Conservation (phyloP, 2,113 vertebrate genomes). For the Pholis gunnellus region DNA sequence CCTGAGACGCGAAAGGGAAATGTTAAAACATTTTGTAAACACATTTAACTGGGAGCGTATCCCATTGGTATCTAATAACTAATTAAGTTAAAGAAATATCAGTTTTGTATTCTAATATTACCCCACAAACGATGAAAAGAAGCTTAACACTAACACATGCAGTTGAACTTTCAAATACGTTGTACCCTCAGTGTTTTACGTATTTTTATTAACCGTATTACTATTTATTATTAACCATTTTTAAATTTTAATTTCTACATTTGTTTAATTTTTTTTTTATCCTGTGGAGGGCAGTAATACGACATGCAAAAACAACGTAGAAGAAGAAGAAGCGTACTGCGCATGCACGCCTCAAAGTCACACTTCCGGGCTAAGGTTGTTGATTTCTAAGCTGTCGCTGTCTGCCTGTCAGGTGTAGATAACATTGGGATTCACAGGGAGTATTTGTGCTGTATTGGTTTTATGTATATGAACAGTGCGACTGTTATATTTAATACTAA, state of each 20-base stretch:
- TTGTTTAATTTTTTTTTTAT: not conserved
- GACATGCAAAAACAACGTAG: not conserved
- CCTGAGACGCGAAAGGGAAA: not conserved
- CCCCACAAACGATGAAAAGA: not conserved
- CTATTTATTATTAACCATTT: not conserved
- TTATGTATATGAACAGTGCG: not conserved
- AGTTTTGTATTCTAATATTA: not conserved
- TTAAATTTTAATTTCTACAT: not conserved
- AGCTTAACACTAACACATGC: not conserved
- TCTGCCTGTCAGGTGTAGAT: too few species aligned
- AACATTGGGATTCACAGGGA: not conserved
- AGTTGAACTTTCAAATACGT: not conserved
- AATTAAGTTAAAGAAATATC: not conserved
- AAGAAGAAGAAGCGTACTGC: conserved; percentile 2
- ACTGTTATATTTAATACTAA: not conserved
- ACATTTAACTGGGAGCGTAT: not conserved
- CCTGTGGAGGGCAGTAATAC: not conserved
- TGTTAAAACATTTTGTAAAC: not conserved
- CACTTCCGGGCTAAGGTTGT: conserved; percentile 6
- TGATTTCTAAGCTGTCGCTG: fast-evolving
- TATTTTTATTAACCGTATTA: not conserved
- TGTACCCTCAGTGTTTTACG: not conserved
- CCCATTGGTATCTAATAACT: not conserved
- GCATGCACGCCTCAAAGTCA: not conserved
- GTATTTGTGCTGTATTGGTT: not conserved